Evolutionary conservation across 2,113 vertebrate genomes (phyloP), one percentile per base, ranked within the genome.

Genomic region (rabbit (Oryctolagus cuniculus)): DNA sequence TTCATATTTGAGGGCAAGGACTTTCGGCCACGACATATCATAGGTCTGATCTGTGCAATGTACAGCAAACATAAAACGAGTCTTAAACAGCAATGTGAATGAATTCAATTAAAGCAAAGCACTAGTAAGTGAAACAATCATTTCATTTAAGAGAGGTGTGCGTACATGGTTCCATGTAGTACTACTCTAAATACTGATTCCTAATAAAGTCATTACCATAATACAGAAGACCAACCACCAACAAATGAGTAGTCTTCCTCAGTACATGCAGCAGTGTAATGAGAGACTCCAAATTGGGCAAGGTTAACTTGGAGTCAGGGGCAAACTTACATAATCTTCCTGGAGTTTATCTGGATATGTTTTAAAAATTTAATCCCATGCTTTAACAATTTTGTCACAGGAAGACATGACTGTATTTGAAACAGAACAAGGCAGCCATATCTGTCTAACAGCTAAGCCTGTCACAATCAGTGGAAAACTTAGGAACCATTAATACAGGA

Each of bases 341-440:
- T 69, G 73, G 55, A 92, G 19, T 66, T 91, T 88, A 80, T 66
- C 87, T 44, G 78, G 17, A 16, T 74, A 79, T 27, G 95, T 31
- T 70, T 74, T 13, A 27, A 44, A 89, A 38, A 53, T 51, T 11
- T 74, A 91, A 82, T 72, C 10, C 44, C 6, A 15, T 95, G 36
- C 31, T 86, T 0, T 38, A 87, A 63, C 31, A 78, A 95, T 93
- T 96, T 93, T 82, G 69, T 94, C 58, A 89, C 16, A 34, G 55
- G 22, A 58, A 93, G 61, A 38, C 19, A 63, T 6, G 7, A 87
- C 24, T 74, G 13, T 74, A 15, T 67, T 22, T 82, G 21, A 97
- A 93, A 94, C 53, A 96, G 22, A 89, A 73, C 19, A 64, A 69
- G 21, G 51, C 2, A 69, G 31, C 22, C 12, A 25, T 80, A 51